Evolutionary conservation across 2,888 invertebrate species (phyloP), one percentile per base, ranked within the genome.

Genomic region (Catocala fraxini): DNA sequence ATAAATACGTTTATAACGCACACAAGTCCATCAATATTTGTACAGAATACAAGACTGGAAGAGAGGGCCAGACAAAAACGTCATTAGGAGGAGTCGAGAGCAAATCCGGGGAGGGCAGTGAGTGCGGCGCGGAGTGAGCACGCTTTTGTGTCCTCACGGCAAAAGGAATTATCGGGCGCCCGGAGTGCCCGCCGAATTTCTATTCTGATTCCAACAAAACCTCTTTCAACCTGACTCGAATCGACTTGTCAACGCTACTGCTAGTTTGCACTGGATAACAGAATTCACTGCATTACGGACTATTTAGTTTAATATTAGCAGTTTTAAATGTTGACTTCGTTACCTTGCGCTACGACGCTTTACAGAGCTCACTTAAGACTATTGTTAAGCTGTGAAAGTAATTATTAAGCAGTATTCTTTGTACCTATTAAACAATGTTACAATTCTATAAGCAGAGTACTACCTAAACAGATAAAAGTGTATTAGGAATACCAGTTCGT

Each of bases 21-120:
- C 73, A 77, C 73, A 79, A 79, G 81, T 80, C 77, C 82, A 82
- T 83, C 83, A 83, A 82, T 83, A 82, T 81, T 83, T 79, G 77
- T 77, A 73, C 77, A 73, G 75, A 80, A 77, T 76, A 78, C 73
- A 75, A 74, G 76, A 70, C 68, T 70, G 70, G 68, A 71, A 63
- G 59, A 70, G 71, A 72, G 68, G 69, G 74, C 71, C 83, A 82
- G 84, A 86, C 86, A 86, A 86, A 86, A 86, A 86, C 83, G 83
- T 85, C 83, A 85, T 86, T 86, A 86, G 80, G 71, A 68, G 73
- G 63, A 73, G 71, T 75, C 68, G 77, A 76, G 80, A 76, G 77
- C 71, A 83, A 85, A 83, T 82, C 84, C 80, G 81, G 77, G 61
- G 79, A 72, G 63, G 65, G 72, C 67, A 65, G 70, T 34, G 52